phyloP scores from a whole-genome alignment of 1,140 invertebrate genomes.

The Bombus ignitus region DNA sequence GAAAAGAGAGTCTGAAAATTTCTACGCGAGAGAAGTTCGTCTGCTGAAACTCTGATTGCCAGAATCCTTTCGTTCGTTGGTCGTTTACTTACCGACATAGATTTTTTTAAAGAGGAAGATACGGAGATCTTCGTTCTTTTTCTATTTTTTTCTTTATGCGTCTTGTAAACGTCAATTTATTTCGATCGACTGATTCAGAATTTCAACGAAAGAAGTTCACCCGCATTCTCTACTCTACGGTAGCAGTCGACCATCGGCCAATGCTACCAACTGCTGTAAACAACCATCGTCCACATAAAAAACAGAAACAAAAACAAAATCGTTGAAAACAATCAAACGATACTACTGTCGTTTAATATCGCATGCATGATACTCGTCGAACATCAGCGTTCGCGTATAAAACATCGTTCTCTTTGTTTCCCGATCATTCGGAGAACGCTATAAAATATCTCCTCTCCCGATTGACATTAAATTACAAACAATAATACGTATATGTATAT shows the following conservation, averaged over 20 bases:
- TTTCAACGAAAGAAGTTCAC: neutral
- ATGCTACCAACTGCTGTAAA: neutral
- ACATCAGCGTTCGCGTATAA: neutral
- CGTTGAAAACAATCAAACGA: constrained; percentile 43
- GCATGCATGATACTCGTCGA: neutral
- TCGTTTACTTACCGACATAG: neutral
- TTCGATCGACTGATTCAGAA: neutral
- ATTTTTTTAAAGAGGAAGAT: neutral
- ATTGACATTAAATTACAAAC: constrained; percentile 49
- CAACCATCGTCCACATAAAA: constrained; percentile 8
- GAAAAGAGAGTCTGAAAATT: neutral
- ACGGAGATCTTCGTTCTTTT: too few species aligned
- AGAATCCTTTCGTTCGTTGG: too few species aligned
- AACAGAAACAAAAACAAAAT: constrained; percentile 33
- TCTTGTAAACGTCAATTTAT: neutral
- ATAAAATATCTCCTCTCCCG: neutral
- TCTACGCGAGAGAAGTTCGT: neutral
- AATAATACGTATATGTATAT: constrained; percentile 57
- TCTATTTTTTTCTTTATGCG: too few species aligned
- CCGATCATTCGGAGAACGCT: neutral
- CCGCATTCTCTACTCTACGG: neutral
- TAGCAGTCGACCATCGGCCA: neutral
- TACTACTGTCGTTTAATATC: constrained; percentile 29
- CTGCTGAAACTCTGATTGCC: neutral
- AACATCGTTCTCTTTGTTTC: neutral